phyloP scores from a whole-genome alignment of 2,888 invertebrate genomes.

The Gari tellinella region DNA sequence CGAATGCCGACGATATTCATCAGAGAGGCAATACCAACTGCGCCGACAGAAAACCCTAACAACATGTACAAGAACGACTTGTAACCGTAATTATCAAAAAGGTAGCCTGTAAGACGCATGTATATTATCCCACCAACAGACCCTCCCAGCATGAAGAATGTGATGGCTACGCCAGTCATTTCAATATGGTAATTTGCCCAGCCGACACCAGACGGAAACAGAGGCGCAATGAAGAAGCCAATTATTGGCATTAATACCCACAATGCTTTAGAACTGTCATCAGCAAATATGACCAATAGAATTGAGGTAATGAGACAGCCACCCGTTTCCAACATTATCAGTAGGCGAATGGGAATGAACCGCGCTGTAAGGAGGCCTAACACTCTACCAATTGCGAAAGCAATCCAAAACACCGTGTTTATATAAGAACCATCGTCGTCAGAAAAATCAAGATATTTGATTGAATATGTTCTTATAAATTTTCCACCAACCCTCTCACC shows the following conservation, averaged over 20 bases:
- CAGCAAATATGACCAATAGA: constrained; percentile 55
- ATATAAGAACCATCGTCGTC: constrained; percentile 62
- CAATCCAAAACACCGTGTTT: constrained; percentile 71
- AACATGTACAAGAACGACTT: constrained; percentile 63
- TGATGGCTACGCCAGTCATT: constrained; percentile 68
- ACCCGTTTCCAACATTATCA: constrained; percentile 60
- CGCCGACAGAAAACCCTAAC: constrained; percentile 52
- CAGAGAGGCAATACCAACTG: constrained; percentile 41
- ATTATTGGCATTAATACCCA: constrained; percentile 67
- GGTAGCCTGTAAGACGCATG: constrained; percentile 67
- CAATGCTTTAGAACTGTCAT: constrained; percentile 40
- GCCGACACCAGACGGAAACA: constrained; percentile 70
- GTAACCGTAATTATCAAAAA: constrained; percentile 66
- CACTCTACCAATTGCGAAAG: constrained; percentile 65
- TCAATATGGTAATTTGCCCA: constrained; percentile 70
- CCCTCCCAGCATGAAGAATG: constrained; percentile 63
- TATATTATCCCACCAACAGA: constrained; percentile 67
- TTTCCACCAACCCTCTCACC: constrained; percentile 69
- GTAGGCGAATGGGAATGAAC: constrained; percentile 60
- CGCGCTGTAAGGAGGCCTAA: constrained; percentile 60
- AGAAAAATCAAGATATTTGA: constrained; percentile 63
- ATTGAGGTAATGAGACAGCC: constrained; percentile 51
- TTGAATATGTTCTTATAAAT: constrained; percentile 70
- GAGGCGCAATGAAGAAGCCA: constrained; percentile 65
- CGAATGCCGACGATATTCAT: constrained; percentile 50